Evolutionary conservation across 2,888 invertebrate genomes (phyloP), one percentile per base, ranked within the genome.

Genomic region (Saturnia pavonia): DNA sequence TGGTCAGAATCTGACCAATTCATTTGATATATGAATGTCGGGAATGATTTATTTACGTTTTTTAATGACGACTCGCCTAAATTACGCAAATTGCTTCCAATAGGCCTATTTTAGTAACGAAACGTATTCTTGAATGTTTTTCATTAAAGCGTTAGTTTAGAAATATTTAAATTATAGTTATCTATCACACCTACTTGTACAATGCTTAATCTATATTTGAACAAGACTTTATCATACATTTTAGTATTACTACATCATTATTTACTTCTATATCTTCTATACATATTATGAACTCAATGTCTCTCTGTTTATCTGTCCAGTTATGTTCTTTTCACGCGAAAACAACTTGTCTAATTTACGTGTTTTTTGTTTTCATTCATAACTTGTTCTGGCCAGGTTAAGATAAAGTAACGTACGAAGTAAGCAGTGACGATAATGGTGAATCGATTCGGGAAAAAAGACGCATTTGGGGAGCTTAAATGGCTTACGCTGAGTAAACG

Each of bases 11-110:
- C 43, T 66, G 34, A 70, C 66, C 25, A 19, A 66, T 42, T 42
- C 34, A 40, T 70, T 70, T 72, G 72, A 70, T 70, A 66, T 70
- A 70, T 67, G 51, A 54, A 40, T 42, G 54, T 43, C 51, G 25
- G 43, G 42, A 54, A 54, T 66, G 66, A 70, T 70, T 67, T 70
- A 40, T 40, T 65, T 65, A 40, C n/a, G 40, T 12, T 65, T 65
- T 65, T 65, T 65, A 65, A 65, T n/a, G 65, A 65, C 43, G 45
- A 25, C 34, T 54, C 65, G n/a, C 11, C 27, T 22, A 60, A 27
- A 57, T 63, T 14, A 43, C 45, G 12, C 22, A 42, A 68, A 60
- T 42, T 69, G 69, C 12, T 60, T 27, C 57, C 4, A 60, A 60
- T 60, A 60, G 57, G 57, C 57, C 57, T 60, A 60, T 60, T 60